Conservation (phyloP, 2,113 vertebrate genomes). For the Gymnorhina tibicen region DNA sequence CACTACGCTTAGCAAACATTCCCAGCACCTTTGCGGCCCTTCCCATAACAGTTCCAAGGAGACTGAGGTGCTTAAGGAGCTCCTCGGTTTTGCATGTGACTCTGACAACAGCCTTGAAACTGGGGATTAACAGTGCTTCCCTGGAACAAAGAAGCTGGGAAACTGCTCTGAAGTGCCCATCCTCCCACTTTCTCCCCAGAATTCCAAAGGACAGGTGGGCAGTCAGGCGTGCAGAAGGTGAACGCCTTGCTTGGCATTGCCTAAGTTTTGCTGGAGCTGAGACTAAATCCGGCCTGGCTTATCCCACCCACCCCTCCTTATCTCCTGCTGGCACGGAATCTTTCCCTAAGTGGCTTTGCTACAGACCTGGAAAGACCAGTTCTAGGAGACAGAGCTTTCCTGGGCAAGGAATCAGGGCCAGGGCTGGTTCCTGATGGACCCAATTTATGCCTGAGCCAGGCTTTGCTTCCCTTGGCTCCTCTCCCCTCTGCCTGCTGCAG, state of each 20-base stretch:
- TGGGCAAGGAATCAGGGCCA: not conserved
- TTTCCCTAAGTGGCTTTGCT: not conserved
- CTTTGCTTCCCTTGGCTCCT: not conserved
- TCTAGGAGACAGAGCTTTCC: not conserved
- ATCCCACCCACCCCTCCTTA: not conserved
- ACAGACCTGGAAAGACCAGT: not conserved
- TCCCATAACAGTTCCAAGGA: not conserved
- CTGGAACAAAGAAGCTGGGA: not conserved
- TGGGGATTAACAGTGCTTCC: not conserved
- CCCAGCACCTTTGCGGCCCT: not conserved
- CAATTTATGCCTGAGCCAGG: not conserved
- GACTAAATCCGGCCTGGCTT: not conserved
- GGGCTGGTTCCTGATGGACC: not conserved
- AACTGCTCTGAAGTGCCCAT: not conserved
- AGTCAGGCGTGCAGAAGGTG: not conserved
- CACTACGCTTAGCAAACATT: not conserved
- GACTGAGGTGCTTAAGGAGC: not conserved
- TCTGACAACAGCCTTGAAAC: not conserved
- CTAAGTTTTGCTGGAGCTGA: not conserved
- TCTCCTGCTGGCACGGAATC: not conserved
- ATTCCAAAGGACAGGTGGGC: not conserved
- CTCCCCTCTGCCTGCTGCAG: not conserved
- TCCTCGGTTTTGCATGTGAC: not conserved
- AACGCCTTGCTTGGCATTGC: not conserved
- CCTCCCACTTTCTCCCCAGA: not conserved